Evolutionary conservation across 2,797 vertebrate species (phyloP).

Genomic region (Cirrhinus molitorella): DNA sequence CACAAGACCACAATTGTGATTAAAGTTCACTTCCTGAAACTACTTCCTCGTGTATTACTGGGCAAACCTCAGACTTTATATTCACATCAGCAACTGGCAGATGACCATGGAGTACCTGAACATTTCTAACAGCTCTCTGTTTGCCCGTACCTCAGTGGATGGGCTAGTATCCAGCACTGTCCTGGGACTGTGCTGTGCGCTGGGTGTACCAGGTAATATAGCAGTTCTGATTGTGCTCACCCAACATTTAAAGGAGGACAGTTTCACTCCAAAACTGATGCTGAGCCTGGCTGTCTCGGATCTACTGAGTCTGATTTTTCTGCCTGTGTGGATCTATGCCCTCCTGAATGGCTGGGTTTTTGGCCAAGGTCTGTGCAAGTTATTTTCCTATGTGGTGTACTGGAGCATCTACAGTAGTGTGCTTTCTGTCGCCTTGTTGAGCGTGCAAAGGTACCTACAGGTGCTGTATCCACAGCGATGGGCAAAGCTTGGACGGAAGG

Average conservation of each 20-base stretch:
- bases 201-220: slow-evolving; percentile 71
- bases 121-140: slow-evolving; percentile 29
- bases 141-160: background rate
- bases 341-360: slow-evolving; percentile 60
- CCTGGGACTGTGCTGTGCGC: slow-evolving; percentile 58
- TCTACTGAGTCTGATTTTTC: slow-evolving; percentile 63
- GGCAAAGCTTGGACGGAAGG: slow-evolving; percentile 44
- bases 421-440: slow-evolving; percentile 60
- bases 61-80: background rate
- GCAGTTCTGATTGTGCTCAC: slow-evolving; percentile 57
- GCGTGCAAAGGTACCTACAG: slow-evolving; percentile 69
- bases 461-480: slow-evolving; percentile 62
- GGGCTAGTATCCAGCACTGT: background rate
- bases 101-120: slow-evolving; percentile 38
- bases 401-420: slow-evolving; percentile 62
- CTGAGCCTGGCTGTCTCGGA: slow-evolving; percentile 69
- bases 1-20: no score
- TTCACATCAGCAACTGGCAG: background rate
- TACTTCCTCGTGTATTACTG: background rate
- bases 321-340: slow-evolving; percentile 67
- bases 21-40: slow-evolving; percentile 9
- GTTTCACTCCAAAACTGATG: slow-evolving; percentile 67
- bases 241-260: slow-evolving; percentile 57
- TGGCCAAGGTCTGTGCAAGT: slow-evolving; percentile 61
- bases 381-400: slow-evolving; percentile 51